Evolutionary conservation across 2,797 vertebrate species (phyloP).

Genomic region (Sciaenops ocellatus): DNA sequence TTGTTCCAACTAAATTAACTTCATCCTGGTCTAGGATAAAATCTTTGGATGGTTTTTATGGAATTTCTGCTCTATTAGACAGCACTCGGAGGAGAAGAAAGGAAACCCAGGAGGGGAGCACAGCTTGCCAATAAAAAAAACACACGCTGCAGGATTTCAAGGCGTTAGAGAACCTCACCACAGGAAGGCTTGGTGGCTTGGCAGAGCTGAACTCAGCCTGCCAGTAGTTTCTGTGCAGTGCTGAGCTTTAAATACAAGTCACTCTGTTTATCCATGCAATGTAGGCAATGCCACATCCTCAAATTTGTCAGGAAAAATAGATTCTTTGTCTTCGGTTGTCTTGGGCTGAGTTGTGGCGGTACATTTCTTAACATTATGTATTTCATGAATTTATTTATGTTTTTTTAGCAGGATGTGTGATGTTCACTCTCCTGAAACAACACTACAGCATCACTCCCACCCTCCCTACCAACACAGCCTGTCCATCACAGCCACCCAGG

Average conservation of each 20-base stretch:
- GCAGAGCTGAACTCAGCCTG: constrained; percentile 66
- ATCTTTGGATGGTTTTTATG: constrained; percentile 50
- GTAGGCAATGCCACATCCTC: constrained; percentile 53
- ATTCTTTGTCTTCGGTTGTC: constrained; percentile 47
- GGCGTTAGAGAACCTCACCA: constrained; percentile 68
- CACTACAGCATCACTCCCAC: neutral
- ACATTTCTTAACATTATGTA: constrained; percentile 56
- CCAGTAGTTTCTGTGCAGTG: constrained; percentile 61
- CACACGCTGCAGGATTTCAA: constrained; percentile 69
- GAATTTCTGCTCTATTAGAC: constrained; percentile 58
- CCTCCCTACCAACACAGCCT: neutral
- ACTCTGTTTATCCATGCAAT: constrained; percentile 61
- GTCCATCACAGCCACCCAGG: constrained; percentile 53
- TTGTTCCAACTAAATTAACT: constrained; percentile 53
- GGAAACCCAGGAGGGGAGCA: constrained; percentile 46
- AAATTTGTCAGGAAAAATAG: constrained; percentile 43
- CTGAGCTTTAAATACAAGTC: constrained; percentile 57
- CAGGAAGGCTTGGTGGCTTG: constrained; percentile 74
- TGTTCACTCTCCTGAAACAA: constrained; percentile 29
- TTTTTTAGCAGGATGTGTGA: constrained; percentile 43
- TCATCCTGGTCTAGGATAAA: constrained; percentile 51
- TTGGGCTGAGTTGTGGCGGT: constrained; percentile 32
- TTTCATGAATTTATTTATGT: constrained; percentile 72
- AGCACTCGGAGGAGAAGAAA: constrained; percentile 58
- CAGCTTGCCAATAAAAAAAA: constrained; percentile 60